Base-by-base conservation (phyloP, 1,140 invertebrate species). In the Hyphantria cunea region DNA sequence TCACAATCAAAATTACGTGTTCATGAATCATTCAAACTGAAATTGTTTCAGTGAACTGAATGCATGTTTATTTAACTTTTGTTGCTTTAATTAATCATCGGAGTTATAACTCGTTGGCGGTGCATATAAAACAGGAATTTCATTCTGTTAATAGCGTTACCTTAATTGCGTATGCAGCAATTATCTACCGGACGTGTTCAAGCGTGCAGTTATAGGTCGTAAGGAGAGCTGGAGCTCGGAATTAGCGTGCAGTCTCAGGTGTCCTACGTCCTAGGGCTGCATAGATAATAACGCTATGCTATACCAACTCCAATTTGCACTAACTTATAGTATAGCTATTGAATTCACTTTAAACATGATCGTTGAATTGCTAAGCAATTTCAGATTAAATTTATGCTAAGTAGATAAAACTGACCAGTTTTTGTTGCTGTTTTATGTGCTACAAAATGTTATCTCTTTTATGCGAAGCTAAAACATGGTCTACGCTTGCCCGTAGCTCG, bases 121-220 rank as follows among this genome's bases (percentile, higher is more conserved):
- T 33, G 56, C 56, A 56, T 60, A 64, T 68, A 64, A 68, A 68
- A 68, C 51, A 51, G 60, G 82, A 82, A 80, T 77, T 82, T 76
- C 69, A 81, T 85, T 84, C 78, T 49, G 74, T 53, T 82, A 80
- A 84, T 80, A 79, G 70, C 66, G 71, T 83, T 74, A 72, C 70
- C 65, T 74, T 83, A 82, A 84, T 86, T 86, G 74, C 68, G 68
- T 82, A 79, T 80, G 76, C 70, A 70, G 75, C 72, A 82, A 82
- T 86, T 81, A 83, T 81, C 68, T 64, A 60, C 31, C 59, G 72
- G 61, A 80, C 74, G 70, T 81, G 77, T 78, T 79, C 66, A 56
- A 54, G 69, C 63, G 68, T 61, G 53, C 68, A 67, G 73, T 69
- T 76, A 76, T 80, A 71, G 79, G 68, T 74, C 60, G 74, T 70